Evolutionary conservation across 2,113 vertebrate genomes (phyloP).

Genomic region (Embiotoca jacksoni): DNA sequence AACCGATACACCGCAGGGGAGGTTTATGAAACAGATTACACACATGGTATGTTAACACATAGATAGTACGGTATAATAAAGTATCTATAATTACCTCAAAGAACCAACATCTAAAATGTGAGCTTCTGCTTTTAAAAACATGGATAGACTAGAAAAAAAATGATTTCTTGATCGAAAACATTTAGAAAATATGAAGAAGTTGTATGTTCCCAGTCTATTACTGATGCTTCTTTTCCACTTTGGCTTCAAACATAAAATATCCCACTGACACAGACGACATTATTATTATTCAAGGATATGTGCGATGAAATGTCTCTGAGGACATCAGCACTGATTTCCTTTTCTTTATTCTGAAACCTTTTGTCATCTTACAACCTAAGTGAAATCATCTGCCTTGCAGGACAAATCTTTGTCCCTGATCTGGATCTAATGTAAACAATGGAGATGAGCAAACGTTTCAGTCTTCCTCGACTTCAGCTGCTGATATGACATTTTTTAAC

Average conservation of each 20-base stretch:
- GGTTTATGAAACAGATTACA: constrained; percentile 5
- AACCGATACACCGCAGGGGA: not conserved
- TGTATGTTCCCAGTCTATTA: not conserved
- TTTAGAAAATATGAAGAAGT: not conserved
- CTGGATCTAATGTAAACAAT: constrained; percentile 11
- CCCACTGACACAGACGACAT: not conserved
- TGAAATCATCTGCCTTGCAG: not conserved
- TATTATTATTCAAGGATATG: constrained; percentile 19
- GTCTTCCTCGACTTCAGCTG: constrained; percentile 1
- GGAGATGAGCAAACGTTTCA: constrained; percentile 11
- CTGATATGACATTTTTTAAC: not conserved
- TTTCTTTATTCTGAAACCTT: constrained; percentile 18
- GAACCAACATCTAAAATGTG: not conserved
- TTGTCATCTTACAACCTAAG: constrained; percentile 17
- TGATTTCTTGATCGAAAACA: not conserved
- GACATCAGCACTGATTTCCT: constrained; percentile 12
- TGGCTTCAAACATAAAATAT: not conserved
- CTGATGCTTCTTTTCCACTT: not conserved
- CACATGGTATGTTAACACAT: not conserved
- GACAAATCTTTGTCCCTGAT: constrained; percentile 7
- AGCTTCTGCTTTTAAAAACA: not conserved
- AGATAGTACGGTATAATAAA: not conserved
- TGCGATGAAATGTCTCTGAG: not conserved
- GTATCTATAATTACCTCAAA: not conserved
- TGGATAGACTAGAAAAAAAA: not conserved